Base-by-base conservation (phyloP, 2,113 vertebrate genomes). In the Okapia johnstoni region DNA sequence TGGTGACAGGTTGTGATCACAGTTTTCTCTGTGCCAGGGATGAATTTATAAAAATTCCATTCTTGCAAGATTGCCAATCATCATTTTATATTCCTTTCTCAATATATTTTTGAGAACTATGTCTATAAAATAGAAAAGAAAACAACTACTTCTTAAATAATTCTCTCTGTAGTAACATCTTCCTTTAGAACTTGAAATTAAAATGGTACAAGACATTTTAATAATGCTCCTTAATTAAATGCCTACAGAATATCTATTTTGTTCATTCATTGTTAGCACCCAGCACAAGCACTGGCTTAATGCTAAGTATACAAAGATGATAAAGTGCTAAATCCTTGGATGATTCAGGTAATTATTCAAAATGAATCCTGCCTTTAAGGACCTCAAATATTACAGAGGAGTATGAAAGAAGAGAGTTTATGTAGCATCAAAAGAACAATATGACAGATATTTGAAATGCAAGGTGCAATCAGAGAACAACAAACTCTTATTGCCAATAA, bases 1-100 rank as follows among this genome's bases (percentile, higher is more conserved):
- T 96, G 96, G 80, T 98, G 97, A 98, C 96, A 98, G 91, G 86
- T 94, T 98, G 96, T 96, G 97, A 97, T 97, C 93, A 94, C 92
- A 98, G 97, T 96, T 96, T 93, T 93, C 94, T 98, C 87, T 92
- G 80, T 97, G 95, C 95, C 96, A 95, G 95, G 92, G 66, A 96
- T 87, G 70, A 93, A 77, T 92, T 97, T 97, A 97, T 95, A 94
- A 97, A 94, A 97, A 97, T 96, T 96, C 25, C 85, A 87, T 61
- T 95, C 66, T 95, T 93, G 96, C 81, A 94, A 94, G 96, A 70
- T 94, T 96, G 76, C 85, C 95, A 94, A 52, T 98, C 73, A 86
- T 86, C 66, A 77, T 91, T 97, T 94, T 80, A 66, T 92, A 93
- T 92, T 97, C 60, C 26, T 94, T 97, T 92, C 92, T 90, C 70